Percentiles rank a stretch among this genome's conserved stretches.
Conservation (phyloP, 2,113 vertebrate species). For the Cettia cetti region DNA sequence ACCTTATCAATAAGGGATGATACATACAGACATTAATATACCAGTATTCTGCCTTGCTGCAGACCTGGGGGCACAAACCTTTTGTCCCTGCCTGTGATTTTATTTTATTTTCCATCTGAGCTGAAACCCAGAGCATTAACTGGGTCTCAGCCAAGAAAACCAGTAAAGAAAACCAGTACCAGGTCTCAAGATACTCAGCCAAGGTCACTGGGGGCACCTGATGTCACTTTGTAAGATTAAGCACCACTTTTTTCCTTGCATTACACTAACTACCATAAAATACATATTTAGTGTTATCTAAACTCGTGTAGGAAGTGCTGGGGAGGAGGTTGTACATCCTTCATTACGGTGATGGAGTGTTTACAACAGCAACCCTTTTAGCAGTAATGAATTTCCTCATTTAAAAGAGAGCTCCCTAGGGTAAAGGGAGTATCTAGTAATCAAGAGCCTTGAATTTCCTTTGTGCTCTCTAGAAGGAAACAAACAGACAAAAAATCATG, state of each 20-base stretch:
- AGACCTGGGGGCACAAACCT: not conserved
- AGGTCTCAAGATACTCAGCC: not conserved
- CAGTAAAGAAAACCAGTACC: not conserved
- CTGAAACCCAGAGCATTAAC: not conserved
- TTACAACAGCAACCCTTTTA: not conserved
- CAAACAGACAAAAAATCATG: not conserved
- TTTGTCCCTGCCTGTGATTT: not conserved
- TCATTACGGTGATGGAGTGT: not conserved
- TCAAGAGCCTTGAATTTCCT: not conserved
- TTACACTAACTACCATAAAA: not conserved
- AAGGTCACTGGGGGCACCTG: not conserved
- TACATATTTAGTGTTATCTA: not conserved
- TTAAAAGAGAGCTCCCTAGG: not conserved
- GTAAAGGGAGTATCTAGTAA: not conserved
- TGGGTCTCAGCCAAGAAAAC: not conserved
- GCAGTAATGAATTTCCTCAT: not conserved
- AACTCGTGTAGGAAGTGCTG: not conserved
- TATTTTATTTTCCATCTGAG: not conserved
- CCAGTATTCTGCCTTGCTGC: not conserved
- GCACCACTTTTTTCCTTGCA: not conserved
- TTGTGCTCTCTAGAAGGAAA: not conserved
- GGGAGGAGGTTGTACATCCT: not conserved
- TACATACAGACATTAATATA: not conserved
- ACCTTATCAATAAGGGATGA: not conserved
- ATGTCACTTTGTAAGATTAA: not conserved